Percentiles rank a stretch among this genome's conserved stretches.
These are phyloP conservation scores for Pterophyllum scalare DNA, from an alignment of 2,113 vertebrate species.

Conservation along the genomic window DNA sequence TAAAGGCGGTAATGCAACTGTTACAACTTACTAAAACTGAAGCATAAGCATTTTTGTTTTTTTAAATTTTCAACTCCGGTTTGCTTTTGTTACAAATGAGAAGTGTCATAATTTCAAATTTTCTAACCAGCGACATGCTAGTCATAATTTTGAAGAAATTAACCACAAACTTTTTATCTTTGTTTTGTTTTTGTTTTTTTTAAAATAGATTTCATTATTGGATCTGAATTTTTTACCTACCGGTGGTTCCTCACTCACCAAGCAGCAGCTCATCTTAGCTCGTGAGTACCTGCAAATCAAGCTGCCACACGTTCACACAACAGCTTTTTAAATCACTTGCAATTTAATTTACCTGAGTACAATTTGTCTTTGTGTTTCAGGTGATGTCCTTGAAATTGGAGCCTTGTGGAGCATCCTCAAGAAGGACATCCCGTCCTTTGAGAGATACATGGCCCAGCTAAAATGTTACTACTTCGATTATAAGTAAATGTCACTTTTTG, in stretches of 20 bases:
- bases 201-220: conserved; percentile 88
- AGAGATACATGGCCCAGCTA: conserved; percentile 95
- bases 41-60: too few species aligned
- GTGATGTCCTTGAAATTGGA: conserved; percentile 94
- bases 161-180: background rate
- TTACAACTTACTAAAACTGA: background rate
- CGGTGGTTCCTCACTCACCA: conserved; percentile 86
- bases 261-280: conserved; percentile 92
- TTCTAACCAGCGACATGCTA: too few species aligned
- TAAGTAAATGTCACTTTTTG: conserved; percentile 84
- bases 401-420: conserved; percentile 93
- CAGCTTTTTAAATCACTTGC: background rate
- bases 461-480: conserved; percentile 98
- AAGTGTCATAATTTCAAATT: background rate
- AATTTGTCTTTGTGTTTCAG: conserved; percentile 69
- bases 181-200: background rate
- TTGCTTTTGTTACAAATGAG: background rate
- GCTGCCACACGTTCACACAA: background rate
- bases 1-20: too few species aligned
- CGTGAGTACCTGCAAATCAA: conserved; percentile 80
- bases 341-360: too few species aligned
- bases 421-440: conserved; percentile 94
- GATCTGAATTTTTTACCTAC: conserved; percentile 94
- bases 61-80: too few species aligned
- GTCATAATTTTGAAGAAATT: too few species aligned